Base-by-base conservation (phyloP, 1,140 invertebrate species). In the Schmidtea mediterranea region DNA sequence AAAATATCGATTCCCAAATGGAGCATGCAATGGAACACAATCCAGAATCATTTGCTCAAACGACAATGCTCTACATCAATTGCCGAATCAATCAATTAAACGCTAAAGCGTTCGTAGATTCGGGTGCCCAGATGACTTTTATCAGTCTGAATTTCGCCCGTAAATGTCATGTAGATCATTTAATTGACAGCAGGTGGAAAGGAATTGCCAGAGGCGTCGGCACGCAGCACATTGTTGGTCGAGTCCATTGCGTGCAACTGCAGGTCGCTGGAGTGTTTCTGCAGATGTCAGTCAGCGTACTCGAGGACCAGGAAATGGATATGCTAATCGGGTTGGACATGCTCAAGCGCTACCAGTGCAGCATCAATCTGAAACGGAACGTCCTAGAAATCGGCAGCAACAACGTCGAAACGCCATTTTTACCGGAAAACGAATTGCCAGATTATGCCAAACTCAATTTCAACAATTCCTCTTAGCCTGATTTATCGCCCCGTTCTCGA, bases 1-100 rank as follows among this genome's bases (percentile, higher is more conserved):
- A 89, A 60, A 92, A 92, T 64, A 87, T 94, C 51, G 83, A 94
- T 69, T 80, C 80, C 0, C 94, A 94, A 61, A 95, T 94, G 87
- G 83, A 92, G 59, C 82, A 82, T 1, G 89, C 87, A 1, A 90
- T 95, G 75, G 87, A 95, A 60, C 86, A 82, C 61, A 86, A 87
- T 68, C 89, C 89, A 0, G 87, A 95, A 64, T 87, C 80, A 16
- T 95, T 94, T 69, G 89, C 84, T 43, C 84, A 82, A 15, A 87
- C 95, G 39, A 75, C 81, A 12, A 95, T 95, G 87, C 71, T 95
- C 36, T 95, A 94, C 59, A 87, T 95, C 48, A 59, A 66, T 45
- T 65, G 64, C 54, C 50, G 48, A 32, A 61, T 95, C 0, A 94
- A 95, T 69, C 86, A 84, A 52, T 76, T 80, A 65, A 79, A 80